Evolutionary conservation across 2,113 vertebrate genomes (phyloP).

Genomic region (Polyodon spathula): DNA sequence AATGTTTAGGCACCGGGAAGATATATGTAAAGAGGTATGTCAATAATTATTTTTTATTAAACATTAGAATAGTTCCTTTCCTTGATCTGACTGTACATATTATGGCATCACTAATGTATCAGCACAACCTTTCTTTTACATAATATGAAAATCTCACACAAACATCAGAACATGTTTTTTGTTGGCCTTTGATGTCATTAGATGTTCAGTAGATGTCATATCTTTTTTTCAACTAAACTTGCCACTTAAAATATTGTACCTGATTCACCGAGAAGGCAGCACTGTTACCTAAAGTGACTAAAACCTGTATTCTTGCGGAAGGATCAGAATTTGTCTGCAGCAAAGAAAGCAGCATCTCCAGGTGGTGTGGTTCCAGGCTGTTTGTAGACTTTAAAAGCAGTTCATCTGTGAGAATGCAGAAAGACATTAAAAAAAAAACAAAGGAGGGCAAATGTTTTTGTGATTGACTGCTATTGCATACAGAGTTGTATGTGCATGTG

Average conservation of each 20-base stretch:
- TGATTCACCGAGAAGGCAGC: slow-evolving; percentile 89
- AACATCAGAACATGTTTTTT: no score
- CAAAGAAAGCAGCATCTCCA: slow-evolving; percentile 72
- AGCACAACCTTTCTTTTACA: slow-evolving; percentile 16
- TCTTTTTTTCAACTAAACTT: background rate
- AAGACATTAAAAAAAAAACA: background rate
- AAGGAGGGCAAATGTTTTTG: no score
- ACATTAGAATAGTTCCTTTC: no score
- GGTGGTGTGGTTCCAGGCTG: slow-evolving; percentile 55
- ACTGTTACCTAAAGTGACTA: slow-evolving; percentile 78
- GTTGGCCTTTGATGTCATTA: no score
- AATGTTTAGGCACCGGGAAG: no score
- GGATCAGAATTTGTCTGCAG: slow-evolving; percentile 60
- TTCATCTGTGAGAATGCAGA: slow-evolving; percentile 26
- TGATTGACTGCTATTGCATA: no score
- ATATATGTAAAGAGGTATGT: no score
- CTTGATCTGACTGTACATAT: no score
- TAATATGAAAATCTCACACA: slow-evolving; percentile 11
- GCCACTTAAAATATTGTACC: slow-evolving; percentile 40
- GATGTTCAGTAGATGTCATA: no score
- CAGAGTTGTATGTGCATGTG: no score
- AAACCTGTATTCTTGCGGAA: slow-evolving; percentile 59
- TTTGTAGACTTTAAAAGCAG: slow-evolving; percentile 42
- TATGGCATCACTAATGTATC: no score
- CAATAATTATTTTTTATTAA: no score